These are phyloP conservation scores for Agrotis segetum DNA, from an alignment of 2,888 invertebrate species.

Conservation along the genomic window DNA sequence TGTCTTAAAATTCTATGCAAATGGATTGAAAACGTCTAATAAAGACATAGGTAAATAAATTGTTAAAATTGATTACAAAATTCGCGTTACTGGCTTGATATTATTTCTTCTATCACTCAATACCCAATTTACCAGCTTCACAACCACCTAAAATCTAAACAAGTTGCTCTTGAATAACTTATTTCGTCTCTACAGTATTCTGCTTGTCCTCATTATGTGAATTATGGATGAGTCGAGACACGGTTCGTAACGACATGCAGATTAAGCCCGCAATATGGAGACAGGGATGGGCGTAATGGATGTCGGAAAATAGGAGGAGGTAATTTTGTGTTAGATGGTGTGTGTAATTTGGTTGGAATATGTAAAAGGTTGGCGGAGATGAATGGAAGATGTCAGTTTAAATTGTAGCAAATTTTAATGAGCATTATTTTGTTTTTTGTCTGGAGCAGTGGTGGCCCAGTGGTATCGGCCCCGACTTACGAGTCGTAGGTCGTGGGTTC, in stretches of 20 bases:
- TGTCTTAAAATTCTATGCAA: too few relatives aligned
- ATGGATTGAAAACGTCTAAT: too few relatives aligned
- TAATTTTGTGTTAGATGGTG: conserved; percentile 68
- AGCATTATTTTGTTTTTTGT: too few relatives aligned
- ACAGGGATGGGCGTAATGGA: conserved; percentile 48
- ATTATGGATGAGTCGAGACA: conserved; percentile 88
- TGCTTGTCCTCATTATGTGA: conserved; percentile 85
- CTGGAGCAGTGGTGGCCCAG: too few relatives aligned
- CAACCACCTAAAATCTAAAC: conserved; percentile 56
- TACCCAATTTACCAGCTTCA: neutral
- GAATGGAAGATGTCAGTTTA: too few relatives aligned
- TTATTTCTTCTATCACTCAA: neutral
- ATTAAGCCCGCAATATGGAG: conserved; percentile 82
- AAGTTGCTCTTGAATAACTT: conserved; percentile 63
- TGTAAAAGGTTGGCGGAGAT: too few relatives aligned
- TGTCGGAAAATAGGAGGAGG: conserved; percentile 70
- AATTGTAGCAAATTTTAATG: too few relatives aligned
- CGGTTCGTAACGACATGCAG: conserved; percentile 87
- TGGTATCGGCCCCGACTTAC: too few relatives aligned
- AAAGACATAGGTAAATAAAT: too few relatives aligned
- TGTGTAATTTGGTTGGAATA: conserved; percentile 23
- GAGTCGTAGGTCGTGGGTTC: too few relatives aligned
- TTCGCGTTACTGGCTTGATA: too few relatives aligned
- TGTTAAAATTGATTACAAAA: too few relatives aligned
- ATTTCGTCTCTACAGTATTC: conserved; percentile 70